Percentiles rank a stretch among this genome's conserved stretches.
Evolutionary conservation across 2,113 vertebrate species (phyloP).

Genomic region (Natator depressus): DNA sequence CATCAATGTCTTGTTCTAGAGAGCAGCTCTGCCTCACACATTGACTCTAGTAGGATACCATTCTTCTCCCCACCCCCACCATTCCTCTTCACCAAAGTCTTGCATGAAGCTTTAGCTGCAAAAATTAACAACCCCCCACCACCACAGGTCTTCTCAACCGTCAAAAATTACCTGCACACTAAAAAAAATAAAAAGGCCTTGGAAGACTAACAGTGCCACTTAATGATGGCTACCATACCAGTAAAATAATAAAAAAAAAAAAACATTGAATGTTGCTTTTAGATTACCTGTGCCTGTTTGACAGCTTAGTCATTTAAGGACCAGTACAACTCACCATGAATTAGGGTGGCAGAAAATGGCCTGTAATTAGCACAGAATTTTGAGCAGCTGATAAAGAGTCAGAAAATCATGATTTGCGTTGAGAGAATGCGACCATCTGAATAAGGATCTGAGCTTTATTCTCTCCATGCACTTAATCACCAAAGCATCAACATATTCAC

Average conservation of each 20-base stretch:
- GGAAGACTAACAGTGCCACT: not conserved
- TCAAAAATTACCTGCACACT: not conserved
- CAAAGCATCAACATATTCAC: not conserved
- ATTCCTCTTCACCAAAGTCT: not conserved
- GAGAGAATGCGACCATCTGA: conserved; percentile 38
- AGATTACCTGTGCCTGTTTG: not conserved
- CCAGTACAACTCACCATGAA: not conserved
- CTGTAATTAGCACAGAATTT: not conserved
- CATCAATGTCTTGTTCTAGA: too few relatives aligned
- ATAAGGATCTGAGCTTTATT: conserved; percentile 9
- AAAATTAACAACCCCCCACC: not conserved
- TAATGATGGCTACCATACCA: not conserved
- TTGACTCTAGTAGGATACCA: too few relatives aligned
- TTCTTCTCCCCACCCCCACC: too few relatives aligned
- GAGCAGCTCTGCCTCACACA: too few relatives aligned
- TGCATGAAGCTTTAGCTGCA: not conserved
- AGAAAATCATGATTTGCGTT: not conserved
- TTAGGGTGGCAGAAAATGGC: not conserved
- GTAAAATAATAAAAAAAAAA: conserved; percentile 8
- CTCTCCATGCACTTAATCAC: conserved; percentile 34
- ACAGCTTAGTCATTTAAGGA: not conserved
- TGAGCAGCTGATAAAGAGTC: not conserved
- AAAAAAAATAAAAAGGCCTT: not conserved
- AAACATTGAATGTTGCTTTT: not conserved
- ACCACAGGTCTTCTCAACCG: not conserved